Conservation (phyloP, 2,888 invertebrate genomes). For the Emmelina monodactyla region DNA sequence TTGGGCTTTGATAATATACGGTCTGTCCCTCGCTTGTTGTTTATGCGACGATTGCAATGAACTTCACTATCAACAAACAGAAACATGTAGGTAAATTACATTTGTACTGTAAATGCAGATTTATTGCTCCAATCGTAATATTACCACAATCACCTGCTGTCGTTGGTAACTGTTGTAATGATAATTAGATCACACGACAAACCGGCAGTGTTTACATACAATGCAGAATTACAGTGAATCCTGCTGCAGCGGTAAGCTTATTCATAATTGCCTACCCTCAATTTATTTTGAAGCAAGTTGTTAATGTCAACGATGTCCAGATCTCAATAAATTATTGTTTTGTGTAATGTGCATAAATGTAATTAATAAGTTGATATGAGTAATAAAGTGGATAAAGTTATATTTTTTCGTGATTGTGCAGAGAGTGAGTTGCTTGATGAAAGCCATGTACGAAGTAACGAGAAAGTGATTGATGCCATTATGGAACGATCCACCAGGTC, state of each 20-base stretch:
- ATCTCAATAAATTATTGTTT: slow-evolving; percentile 32
- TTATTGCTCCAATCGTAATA: slow-evolving; percentile 10
- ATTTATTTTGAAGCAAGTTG: slow-evolving; percentile 23
- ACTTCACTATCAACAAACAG: neutral
- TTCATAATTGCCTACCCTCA: slow-evolving; percentile 27
- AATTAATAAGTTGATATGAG: slow-evolving; percentile 51
- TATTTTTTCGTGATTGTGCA: slow-evolving; percentile 46
- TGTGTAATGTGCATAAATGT: slow-evolving; percentile 37
- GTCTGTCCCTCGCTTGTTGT: neutral
- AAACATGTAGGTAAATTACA: neutral
- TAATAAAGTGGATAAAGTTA: slow-evolving; percentile 50
- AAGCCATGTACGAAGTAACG: slow-evolving; percentile 51
- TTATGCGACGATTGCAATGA: slow-evolving; percentile 1
- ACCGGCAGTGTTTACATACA: slow-evolving; percentile 8
- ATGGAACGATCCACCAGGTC: slow-evolving; percentile 55
- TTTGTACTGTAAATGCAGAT: slow-evolving; percentile 11
- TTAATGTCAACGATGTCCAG: slow-evolving; percentile 22
- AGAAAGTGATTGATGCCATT: slow-evolving; percentile 39
- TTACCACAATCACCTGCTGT: slow-evolving; percentile 11
- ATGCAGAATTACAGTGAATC: slow-evolving; percentile 54
- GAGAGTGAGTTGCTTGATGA: slow-evolving; percentile 60
- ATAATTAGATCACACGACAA: neutral
- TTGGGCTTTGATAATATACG: too few relatives aligned
- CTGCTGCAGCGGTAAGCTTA: slow-evolving; percentile 50
- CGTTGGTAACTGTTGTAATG: neutral